Base-by-base conservation (phyloP, 2,113 vertebrate genomes). In the Thunnus thynnus region DNA sequence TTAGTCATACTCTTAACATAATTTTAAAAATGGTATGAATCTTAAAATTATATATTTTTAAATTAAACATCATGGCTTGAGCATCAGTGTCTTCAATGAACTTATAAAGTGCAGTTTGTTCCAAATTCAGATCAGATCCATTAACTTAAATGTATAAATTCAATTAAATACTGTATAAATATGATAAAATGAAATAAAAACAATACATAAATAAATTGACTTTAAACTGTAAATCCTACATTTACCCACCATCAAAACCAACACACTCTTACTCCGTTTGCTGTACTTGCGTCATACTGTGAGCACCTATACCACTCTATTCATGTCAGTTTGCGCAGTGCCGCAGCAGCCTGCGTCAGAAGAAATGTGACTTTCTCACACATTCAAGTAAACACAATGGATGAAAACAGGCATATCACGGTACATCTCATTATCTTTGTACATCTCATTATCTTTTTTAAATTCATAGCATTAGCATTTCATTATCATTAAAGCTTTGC, bases 361-460 rank as follows among this genome's bases (percentile, higher is more conserved):
- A 27, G 13, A 79, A 72, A 83, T 14, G 0, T 75, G 74, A 65
- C 51, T 68, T 64, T 54, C 16, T 71, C 62, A 44, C 68, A 77
- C 41, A 30, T 67, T n/a, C 61, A 62, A n/a, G 55, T 61, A 58
- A 86, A 84, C 62, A 63, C 0, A 20, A 56, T 13, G 13, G 18
- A 54, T 41, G 47, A 1, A 9, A 25, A 69, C 8, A 0, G 25
- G 14, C 52, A 79, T 51, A 61, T 87, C 57, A 66, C 56, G 0
- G 41, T 27, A 54, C 73, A 90, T 92, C 60, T 84, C 64, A 82
- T 89, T 82, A 88, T 78, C 17, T 41, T 20, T 66, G n/a, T 51
- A 76, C 30, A 75, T 58, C 50, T 72, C 60, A 80, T 80, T 61
- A 62, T 76, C 17, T 36, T 52, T 63, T 72, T 70, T 36, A n/a